Evolutionary conservation across 2,888 invertebrate genomes (phyloP).

Genomic region (Sarcophaga variegata): DNA sequence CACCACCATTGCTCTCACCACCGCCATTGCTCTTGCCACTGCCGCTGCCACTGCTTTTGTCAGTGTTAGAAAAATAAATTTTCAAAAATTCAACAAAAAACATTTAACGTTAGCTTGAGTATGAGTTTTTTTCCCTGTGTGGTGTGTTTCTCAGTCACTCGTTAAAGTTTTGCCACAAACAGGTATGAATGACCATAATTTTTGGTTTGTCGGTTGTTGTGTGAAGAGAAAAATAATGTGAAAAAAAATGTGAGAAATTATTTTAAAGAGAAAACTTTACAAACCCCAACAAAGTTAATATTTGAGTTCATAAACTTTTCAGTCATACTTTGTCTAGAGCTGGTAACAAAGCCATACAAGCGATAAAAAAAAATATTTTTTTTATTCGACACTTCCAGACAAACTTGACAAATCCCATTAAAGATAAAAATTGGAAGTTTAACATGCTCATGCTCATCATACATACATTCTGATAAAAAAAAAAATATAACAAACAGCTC

Average conservation of each 20-base stretch:
- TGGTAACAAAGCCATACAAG: background rate
- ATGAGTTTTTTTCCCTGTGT: background rate
- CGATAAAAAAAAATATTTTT: constrained; percentile 17
- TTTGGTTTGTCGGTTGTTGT: constrained; percentile 56
- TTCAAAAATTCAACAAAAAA: constrained; percentile 4
- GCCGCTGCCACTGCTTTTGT: too few species aligned
- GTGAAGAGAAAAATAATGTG: constrained; percentile 11
- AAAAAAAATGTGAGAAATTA: constrained; percentile 15
- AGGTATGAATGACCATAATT: constrained; percentile 65
- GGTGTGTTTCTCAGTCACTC: constrained; percentile 5
- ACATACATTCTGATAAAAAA: too few species aligned
- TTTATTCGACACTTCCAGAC: constrained; percentile 30
- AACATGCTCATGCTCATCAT: too few species aligned
- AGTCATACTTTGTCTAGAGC: background rate
- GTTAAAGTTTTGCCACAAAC: constrained; percentile 32
- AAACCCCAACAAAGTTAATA: constrained; percentile 32
- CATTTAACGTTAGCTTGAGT: background rate
- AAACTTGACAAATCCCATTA: constrained; percentile 80
- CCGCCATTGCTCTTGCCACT: too few species aligned
- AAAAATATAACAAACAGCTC: too few species aligned
- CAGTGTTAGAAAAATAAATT: background rate
- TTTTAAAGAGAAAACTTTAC: background rate
- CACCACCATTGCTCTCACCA: too few species aligned
- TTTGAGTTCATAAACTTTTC: constrained; percentile 61
- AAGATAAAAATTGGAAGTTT: too few species aligned